A percentile compares a stretch with the other conserved stretches of the same genome.
phyloP scores from a whole-genome alignment of 2,888 invertebrate species.

The Caprella mutica region DNA sequence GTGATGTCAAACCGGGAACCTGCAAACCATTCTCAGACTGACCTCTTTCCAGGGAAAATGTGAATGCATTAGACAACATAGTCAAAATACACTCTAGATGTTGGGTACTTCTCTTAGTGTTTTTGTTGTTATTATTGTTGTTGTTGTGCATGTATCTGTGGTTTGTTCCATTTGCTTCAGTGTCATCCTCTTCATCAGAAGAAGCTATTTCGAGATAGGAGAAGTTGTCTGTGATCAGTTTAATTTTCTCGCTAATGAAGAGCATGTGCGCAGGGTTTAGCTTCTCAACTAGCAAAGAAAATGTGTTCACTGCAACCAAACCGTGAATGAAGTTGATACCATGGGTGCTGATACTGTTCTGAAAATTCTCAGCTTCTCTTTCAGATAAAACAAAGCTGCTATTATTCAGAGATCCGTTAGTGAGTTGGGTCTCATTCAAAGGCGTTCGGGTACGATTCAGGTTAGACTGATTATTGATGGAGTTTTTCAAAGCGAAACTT shows the following conservation, averaged over 20 bases:
- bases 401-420: no score
- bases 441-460: no score
- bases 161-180: no score
- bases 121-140: no score
- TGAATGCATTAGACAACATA: conserved; percentile 16
- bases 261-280: conserved; percentile 13
- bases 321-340: conserved; percentile 20
- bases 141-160: no score
- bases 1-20: conserved; percentile 5
- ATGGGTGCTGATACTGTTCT: no score
- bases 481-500: no score
- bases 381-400: no score
- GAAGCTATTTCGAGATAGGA: conserved; percentile 15
- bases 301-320: conserved; percentile 13
- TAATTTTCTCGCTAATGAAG: conserved; percentile 13
- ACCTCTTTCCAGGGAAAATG: not conserved
- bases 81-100: conserved; percentile 20
- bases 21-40: conserved; percentile 2
- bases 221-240: conserved; percentile 12
- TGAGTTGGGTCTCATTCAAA: no score
- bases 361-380: no score
- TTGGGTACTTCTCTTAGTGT: no score
- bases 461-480: no score
- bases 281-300: conserved; percentile 8
- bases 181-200: conserved; percentile 23